A percentile compares a stretch with the other conserved stretches of the same genome.
These are phyloP conservation scores for Trichechus manatus DNA, from an alignment of 2,113 vertebrate genomes.

Conservation along the genomic window DNA sequence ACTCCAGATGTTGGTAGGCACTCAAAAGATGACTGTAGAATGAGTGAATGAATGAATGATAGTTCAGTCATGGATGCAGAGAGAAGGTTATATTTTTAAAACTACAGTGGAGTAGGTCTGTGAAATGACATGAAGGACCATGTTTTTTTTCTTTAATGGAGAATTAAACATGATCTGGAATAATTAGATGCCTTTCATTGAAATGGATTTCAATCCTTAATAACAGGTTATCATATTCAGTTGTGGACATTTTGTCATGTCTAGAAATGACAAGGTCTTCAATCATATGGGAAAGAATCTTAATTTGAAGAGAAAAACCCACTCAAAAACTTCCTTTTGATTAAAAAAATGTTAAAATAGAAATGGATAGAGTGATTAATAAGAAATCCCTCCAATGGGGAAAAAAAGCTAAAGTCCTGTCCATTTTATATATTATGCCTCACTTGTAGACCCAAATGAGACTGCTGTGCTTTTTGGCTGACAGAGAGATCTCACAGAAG, in stretches of 20 bases:
- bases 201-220: conserved; percentile 68
- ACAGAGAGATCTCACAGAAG: conserved; percentile 85
- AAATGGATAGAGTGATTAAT: conserved; percentile 56
- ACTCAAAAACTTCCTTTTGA: conserved; percentile 54
- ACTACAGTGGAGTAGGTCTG: neutral
- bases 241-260: conserved; percentile 65
- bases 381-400: conserved; percentile 44
- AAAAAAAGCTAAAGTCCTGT: conserved; percentile 45
- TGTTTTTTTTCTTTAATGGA: conserved; percentile 22
- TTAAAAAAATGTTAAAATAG: conserved; percentile 65
- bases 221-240: conserved; percentile 71
- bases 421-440: conserved; percentile 53
- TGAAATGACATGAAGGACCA: conserved; percentile 41
- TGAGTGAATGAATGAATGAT: conserved; percentile 40
- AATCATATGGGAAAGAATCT: conserved; percentile 57
- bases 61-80: neutral
- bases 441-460: conserved; percentile 68
- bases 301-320: conserved; percentile 67
- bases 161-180: conserved; percentile 67
- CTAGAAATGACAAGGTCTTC: conserved; percentile 66
- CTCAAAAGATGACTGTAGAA: conserved; percentile 14
- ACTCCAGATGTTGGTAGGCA: neutral
- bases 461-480: conserved; percentile 81
- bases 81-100: conserved; percentile 60
- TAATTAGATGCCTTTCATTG: conserved; percentile 67